These are phyloP conservation scores for Pluvialis apricaria DNA, from an alignment of 2,113 vertebrate genomes.

Conservation along the genomic window DNA sequence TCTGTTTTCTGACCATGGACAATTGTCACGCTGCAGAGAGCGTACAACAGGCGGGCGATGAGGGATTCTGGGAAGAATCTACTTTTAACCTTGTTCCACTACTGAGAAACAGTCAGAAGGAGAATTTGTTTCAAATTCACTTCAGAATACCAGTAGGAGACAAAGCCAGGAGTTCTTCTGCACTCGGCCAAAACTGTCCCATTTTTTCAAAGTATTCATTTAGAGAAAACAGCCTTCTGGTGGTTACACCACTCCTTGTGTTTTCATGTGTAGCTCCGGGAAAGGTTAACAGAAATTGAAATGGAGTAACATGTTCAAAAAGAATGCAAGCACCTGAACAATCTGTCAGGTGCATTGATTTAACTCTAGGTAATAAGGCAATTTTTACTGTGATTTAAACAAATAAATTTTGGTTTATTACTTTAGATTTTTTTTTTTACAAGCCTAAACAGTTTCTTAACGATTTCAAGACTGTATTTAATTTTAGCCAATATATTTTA, in stretches of 20 bases:
- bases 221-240: not conserved
- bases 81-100: not conserved
- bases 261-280: not conserved
- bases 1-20: not conserved
- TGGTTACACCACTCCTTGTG: not conserved
- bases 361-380: not conserved
- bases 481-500: not conserved
- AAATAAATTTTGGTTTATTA: not conserved
- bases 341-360: not conserved
- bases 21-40: not conserved
- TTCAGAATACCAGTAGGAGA: not conserved
- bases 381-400: not conserved
- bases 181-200: not conserved
- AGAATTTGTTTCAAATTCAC: not conserved
- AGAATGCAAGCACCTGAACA: not conserved
- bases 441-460: not conserved
- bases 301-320: not conserved
- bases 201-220: not conserved
- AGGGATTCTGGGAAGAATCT: not conserved
- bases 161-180: not conserved
- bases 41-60: rapidly evolving
- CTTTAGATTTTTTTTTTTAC: not conserved
- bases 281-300: not conserved
- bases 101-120: not conserved
- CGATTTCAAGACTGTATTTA: not conserved